Evolutionary conservation across 2,113 vertebrate genomes (phyloP).

Genomic region (Zosterops hypoxanthus): DNA sequence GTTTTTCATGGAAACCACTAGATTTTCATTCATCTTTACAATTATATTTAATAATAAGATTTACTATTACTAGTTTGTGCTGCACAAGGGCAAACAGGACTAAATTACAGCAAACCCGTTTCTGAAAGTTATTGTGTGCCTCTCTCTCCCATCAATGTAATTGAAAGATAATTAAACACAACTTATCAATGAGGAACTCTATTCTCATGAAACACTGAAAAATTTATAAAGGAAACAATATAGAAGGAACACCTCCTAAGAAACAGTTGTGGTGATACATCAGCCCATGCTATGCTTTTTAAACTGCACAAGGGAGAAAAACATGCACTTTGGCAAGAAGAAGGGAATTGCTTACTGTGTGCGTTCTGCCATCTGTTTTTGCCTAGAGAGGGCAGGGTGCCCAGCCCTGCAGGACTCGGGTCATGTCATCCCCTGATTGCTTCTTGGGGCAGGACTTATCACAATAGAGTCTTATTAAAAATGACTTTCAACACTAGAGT

Average conservation of each 20-base stretch:
- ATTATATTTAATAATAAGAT: background rate
- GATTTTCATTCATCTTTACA: background rate
- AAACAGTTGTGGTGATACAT: background rate
- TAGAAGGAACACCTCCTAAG: background rate
- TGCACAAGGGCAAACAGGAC: background rate
- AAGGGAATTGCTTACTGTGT: background rate
- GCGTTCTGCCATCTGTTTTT: conserved; percentile 33
- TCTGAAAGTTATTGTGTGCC: background rate
- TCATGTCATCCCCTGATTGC: background rate
- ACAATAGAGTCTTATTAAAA: background rate
- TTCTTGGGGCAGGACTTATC: background rate
- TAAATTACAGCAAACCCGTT: background rate
- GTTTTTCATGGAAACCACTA: background rate
- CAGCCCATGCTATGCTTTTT: background rate
- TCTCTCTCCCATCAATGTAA: background rate
- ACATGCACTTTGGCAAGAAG: background rate
- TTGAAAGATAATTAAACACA: background rate
- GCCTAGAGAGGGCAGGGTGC: background rate
- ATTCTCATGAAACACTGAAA: background rate
- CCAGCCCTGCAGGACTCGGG: background rate
- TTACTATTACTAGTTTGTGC: background rate
- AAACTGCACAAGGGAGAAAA: background rate
- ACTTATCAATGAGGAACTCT: background rate
- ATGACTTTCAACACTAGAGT: background rate
- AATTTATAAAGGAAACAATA: background rate